Evolutionary conservation across 2,113 vertebrate genomes (phyloP).

Genomic region (Tetrao urogallus): DNA sequence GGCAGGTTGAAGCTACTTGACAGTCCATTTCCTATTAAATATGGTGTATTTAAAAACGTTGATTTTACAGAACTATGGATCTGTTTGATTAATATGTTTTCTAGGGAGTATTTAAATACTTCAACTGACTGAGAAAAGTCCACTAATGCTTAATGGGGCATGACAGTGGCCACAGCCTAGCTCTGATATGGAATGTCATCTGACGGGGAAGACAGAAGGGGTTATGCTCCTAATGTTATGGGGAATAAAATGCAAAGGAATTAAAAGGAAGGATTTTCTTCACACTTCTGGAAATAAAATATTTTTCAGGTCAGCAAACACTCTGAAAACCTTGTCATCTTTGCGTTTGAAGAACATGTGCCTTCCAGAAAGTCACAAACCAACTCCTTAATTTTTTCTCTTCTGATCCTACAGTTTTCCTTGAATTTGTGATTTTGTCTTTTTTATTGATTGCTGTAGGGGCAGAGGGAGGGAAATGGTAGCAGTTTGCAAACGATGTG

Average conservation of each 20-base stretch:
- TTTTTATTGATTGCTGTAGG: neutral
- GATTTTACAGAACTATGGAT: neutral
- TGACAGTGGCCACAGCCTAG: conserved; percentile 1
- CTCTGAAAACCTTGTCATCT: conserved; percentile 12
- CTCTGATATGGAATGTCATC: conserved; percentile 6
- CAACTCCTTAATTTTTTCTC: neutral
- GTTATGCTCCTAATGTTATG: conserved; percentile 31
- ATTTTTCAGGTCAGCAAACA: conserved; percentile 31
- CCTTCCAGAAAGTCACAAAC: conserved; percentile 5
- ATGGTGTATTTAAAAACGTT: conserved; percentile 38
- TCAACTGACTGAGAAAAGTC: conserved; percentile 32
- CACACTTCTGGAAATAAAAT: conserved; percentile 2
- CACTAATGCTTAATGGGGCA: conserved; percentile 48
- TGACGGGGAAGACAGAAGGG: conserved; percentile 9
- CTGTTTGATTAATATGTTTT: conserved; percentile 61
- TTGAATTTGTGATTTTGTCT: neutral
- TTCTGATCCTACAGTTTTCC: neutral
- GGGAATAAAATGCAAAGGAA: conserved; percentile 43
- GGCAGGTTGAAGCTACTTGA: conserved; percentile 8
- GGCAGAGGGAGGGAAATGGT: neutral
- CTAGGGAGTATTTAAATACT: conserved; percentile 50
- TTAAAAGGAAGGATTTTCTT: conserved; percentile 35
- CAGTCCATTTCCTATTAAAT: conserved; percentile 53
- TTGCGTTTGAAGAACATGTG: neutral
- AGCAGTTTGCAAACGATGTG: neutral